phyloP scores from a whole-genome alignment of 2,888 invertebrate genomes.

The Leucozona laternaria region DNA sequence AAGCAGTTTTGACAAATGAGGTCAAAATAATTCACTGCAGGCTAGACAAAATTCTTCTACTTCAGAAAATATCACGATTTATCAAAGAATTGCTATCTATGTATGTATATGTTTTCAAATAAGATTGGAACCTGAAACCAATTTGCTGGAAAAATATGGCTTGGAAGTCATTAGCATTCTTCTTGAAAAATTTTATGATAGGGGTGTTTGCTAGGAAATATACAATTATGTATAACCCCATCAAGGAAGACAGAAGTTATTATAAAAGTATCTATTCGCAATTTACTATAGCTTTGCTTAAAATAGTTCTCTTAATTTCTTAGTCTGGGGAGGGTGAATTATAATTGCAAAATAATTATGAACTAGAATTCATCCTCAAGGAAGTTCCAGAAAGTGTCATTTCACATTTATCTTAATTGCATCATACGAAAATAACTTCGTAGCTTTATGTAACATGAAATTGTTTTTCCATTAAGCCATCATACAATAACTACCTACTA shows the following conservation, averaged over 20 bases:
- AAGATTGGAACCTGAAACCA: not conserved
- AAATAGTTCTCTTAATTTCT: not conserved
- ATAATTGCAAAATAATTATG: constrained; percentile 38
- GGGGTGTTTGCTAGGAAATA: not conserved
- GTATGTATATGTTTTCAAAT: not conserved
- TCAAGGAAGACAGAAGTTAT: not conserved
- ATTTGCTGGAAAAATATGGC: not conserved
- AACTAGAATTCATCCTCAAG: constrained; percentile 6
- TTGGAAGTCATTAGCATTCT: not conserved
- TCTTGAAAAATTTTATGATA: not conserved
- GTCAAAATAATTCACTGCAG: not conserved
- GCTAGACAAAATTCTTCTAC: not conserved
- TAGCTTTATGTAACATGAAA: not conserved
- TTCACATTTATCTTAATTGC: constrained; percentile 46
- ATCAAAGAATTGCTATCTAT: not conserved
- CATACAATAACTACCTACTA: constrained; percentile 24
- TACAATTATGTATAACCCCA: no score
- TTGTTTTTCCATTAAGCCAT: constrained; percentile 33
- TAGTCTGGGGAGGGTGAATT: not conserved
- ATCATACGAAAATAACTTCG: constrained; percentile 24
- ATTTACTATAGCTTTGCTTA: not conserved
- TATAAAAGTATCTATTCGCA: not conserved
- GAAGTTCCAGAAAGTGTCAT: constrained; percentile 20
- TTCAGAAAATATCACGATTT: not conserved
- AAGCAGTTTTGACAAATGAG: not conserved